These are phyloP conservation scores for Eulemur coronatus DNA, from an alignment of 2,797 vertebrate species.

Conservation along the genomic window DNA sequence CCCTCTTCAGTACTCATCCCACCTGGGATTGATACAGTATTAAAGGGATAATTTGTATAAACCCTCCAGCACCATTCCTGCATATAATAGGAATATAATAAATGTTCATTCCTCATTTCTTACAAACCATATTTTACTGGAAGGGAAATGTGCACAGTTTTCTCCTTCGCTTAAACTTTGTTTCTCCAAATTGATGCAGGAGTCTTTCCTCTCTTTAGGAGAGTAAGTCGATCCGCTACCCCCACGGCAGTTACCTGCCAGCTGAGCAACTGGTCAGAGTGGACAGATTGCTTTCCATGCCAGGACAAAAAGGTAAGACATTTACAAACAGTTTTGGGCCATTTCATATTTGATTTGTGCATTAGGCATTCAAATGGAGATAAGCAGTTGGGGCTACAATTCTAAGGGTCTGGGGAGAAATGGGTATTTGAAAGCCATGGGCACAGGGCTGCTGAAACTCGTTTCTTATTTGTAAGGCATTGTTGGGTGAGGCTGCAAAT, in stretches of 20 bases:
- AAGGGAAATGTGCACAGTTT: background rate
- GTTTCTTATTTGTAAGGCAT: background rate
- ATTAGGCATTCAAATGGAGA: background rate
- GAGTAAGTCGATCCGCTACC: background rate
- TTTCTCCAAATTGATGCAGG: background rate
- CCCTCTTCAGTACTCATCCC: background rate
- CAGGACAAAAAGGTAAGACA: conserved; percentile 89
- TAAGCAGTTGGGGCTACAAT: background rate
- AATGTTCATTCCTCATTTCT: background rate
- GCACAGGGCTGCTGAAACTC: background rate
- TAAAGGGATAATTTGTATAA: background rate
- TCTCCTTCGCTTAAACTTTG: background rate
- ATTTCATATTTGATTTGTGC: background rate
- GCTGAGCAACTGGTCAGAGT: conserved; percentile 90
- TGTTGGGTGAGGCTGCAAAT: background rate
- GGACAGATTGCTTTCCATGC: conserved; percentile 92
- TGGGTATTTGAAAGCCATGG: background rate
- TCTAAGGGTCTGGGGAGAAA: background rate
- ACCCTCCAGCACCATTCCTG: background rate
- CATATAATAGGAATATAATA: background rate
- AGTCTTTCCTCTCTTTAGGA: conserved; percentile 18
- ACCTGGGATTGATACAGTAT: background rate
- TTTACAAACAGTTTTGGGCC: background rate
- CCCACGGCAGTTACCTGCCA: conserved; percentile 86
- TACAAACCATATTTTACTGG: background rate